Percentiles rank a stretch among this genome's conserved stretches.
Evolutionary conservation across 30 jellyfish, hydroid and myxozoan species (phyloP).

Genomic region (Turritopsis rubra): DNA sequence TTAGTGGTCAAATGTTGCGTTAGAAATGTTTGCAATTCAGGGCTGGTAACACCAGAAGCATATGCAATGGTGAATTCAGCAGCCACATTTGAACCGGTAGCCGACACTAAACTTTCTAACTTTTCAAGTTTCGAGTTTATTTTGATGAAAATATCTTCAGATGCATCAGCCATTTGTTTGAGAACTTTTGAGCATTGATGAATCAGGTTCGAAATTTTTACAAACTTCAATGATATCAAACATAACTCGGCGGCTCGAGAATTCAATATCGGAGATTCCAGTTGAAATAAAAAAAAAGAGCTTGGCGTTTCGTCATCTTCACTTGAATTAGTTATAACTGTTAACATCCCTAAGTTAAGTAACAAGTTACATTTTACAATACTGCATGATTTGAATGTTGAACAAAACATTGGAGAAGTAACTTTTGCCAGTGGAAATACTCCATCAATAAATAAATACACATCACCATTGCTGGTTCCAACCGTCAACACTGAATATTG

Average conservation of each 20-base stretch:
- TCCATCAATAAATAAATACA: conserved; percentile 15
- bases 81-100: conserved; percentile 44
- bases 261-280: conserved; percentile 13
- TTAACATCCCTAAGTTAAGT: neutral
- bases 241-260: conserved; percentile 10
- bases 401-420: neutral
- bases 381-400: neutral
- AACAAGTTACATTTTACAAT: conserved; percentile 8
- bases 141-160: conserved; percentile 67
- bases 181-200: conserved; percentile 36
- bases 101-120: conserved; percentile 50
- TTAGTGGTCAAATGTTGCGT: conserved; percentile 59
- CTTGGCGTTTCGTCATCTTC: conserved; percentile 13
- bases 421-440: conserved; percentile 1
- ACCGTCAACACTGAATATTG: conserved; percentile 17
- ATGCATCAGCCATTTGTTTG: conserved; percentile 56
- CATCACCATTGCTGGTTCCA: conserved; percentile 16
- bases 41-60: conserved; percentile 56
- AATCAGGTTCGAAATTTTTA: conserved; percentile 4
- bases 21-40: conserved; percentile 82
- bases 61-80: conserved; percentile 65
- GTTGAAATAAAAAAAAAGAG: neutral
- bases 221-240: neutral
- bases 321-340: neutral
- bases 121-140: conserved; percentile 57